phyloP scores from a whole-genome alignment of 2,888 invertebrate species.

The Gymnoscelis rufifasciata region DNA sequence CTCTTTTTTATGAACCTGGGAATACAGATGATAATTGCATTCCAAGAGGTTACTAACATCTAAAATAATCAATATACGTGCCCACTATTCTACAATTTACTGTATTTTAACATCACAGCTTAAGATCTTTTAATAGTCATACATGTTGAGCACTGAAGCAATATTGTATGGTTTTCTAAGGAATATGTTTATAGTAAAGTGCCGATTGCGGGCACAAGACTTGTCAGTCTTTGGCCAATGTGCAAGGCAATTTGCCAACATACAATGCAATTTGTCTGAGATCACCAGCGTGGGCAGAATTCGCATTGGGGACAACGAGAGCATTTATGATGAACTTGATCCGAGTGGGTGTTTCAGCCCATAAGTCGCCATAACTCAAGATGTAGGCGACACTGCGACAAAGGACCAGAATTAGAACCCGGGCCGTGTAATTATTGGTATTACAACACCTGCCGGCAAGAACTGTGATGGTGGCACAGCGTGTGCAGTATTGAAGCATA shows the following conservation, averaged over 20 bases:
- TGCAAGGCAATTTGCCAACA: slow-evolving; percentile 1
- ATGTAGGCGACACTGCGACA: slow-evolving; percentile 47
- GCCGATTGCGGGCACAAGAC: not conserved
- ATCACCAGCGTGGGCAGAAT: slow-evolving; percentile 37
- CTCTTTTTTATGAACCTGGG: not conserved
- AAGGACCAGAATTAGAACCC: slow-evolving; percentile 4
- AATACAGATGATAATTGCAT: not conserved
- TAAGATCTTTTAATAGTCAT: too few relatives aligned
- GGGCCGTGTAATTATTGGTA: slow-evolving; percentile 1
- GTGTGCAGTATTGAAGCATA: too few relatives aligned
- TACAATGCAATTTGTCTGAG: slow-evolving; percentile 6
- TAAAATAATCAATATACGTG: too few relatives aligned
- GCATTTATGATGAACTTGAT: slow-evolving; percentile 39
- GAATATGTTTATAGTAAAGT: too few relatives aligned
- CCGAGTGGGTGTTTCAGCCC: slow-evolving; percentile 37
- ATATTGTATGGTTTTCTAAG: not conserved
- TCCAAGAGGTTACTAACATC: not conserved
- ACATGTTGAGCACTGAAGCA: too few relatives aligned
- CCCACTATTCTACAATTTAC: too few relatives aligned
- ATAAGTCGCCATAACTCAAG: slow-evolving; percentile 17
- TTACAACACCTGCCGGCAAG: slow-evolving; percentile 18
- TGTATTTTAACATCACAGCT: too few relatives aligned
- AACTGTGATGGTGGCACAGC: not conserved
- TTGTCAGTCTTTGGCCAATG: not conserved
- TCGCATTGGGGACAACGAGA: slow-evolving; percentile 50